Conservation (phyloP, 2,888 invertebrate genomes). For the Lypha dubia region DNA sequence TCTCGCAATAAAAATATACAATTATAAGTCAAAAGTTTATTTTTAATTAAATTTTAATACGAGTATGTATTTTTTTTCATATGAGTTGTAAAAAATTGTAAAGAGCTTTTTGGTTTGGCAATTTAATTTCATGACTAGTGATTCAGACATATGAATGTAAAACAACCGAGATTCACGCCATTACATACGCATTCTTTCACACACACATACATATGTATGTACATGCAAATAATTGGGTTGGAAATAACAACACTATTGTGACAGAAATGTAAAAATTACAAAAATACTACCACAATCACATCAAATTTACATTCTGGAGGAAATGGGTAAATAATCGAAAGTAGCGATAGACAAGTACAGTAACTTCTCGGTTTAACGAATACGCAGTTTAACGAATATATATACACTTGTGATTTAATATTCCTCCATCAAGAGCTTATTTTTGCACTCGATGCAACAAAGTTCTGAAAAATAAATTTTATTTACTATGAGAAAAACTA, state of each 20-base stretch:
- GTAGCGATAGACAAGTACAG: conserved; percentile 1
- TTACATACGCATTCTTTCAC: not conserved
- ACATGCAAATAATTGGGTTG: not conserved
- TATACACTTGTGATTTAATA: too few species aligned
- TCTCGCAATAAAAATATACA: conserved; percentile 16
- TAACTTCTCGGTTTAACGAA: not conserved
- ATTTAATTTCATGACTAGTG: conserved; percentile 48
- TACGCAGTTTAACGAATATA: not conserved
- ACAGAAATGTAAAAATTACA: not conserved
- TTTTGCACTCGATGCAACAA: too few species aligned
- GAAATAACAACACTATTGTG: not conserved
- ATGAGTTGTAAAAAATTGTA: conserved; percentile 12
- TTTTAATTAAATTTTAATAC: conserved; percentile 55
- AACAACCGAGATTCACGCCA: conserved; percentile 22
- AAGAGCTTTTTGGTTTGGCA: conserved; percentile 45
- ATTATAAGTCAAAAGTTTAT: conserved; percentile 46
- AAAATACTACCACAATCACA: not conserved
- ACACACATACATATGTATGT: too few species aligned
- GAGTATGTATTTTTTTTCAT: not conserved
- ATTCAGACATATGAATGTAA: conserved; percentile 2
- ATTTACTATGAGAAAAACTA: too few species aligned
- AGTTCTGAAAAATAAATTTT: too few species aligned
- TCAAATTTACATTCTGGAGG: not conserved
- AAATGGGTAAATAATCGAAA: conserved; percentile 9
- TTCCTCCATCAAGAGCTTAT: too few species aligned